These are phyloP conservation scores for Mythimna albipuncta DNA, from an alignment of 2,888 invertebrate species.

Conservation along the genomic window DNA sequence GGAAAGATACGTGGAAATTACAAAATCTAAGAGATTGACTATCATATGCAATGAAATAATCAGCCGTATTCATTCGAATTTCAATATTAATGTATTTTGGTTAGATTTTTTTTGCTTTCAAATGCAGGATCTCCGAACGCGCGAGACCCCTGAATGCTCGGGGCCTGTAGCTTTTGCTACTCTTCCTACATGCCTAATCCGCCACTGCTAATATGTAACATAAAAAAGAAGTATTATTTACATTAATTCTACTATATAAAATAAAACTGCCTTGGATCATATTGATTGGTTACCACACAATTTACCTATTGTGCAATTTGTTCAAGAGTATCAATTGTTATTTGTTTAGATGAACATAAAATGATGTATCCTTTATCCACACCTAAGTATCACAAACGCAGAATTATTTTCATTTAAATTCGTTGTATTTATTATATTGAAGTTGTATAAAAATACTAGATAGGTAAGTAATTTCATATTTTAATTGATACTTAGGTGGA, in stretches of 20 bases:
- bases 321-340: slow-evolving; percentile 57
- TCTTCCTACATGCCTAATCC: no score
- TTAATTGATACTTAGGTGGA: slow-evolving; percentile 35
- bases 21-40: no score
- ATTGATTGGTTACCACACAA: slow-evolving; percentile 61
- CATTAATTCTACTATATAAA: slow-evolving; percentile 71
- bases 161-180: no score
- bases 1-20: no score
- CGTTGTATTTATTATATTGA: slow-evolving; percentile 18
- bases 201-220: slow-evolving; percentile 50
- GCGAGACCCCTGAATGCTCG: no score
- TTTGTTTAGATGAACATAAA: slow-evolving; percentile 39
- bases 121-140: no score
- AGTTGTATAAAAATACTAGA: slow-evolving; percentile 30
- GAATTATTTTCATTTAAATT: slow-evolving; percentile 1
- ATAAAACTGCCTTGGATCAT: slow-evolving; percentile 63
- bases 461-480: slow-evolving; percentile 28
- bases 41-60: no score
- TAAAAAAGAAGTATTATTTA: slow-evolving; percentile 79
- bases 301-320: slow-evolving; percentile 49
- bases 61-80: no score
- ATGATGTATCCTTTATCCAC: slow-evolving; percentile 41
- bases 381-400: slow-evolving; percentile 40
- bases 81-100: no score
- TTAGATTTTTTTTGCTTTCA: no score